These are phyloP conservation scores for Eupithecia tripunctaria DNA, from an alignment of 2,888 invertebrate species.

Conservation along the genomic window DNA sequence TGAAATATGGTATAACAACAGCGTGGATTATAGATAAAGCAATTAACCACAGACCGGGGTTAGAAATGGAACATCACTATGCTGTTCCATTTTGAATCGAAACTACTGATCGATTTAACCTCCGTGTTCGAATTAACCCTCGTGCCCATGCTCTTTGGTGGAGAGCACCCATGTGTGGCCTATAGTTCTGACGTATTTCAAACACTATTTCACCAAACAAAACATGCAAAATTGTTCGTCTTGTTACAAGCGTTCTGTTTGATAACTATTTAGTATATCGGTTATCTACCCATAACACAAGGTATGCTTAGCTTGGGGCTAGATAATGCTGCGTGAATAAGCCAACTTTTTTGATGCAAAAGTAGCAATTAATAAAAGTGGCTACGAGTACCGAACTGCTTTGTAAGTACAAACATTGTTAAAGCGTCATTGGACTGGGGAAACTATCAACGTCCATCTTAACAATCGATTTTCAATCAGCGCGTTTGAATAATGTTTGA, in stretches of 20 bases:
- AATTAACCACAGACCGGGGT: background rate
- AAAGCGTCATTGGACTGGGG: background rate
- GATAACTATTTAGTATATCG: too few relatives aligned
- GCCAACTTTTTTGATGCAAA: too few relatives aligned
- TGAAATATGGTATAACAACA: background rate
- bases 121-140: too few relatives aligned
- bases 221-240: background rate
- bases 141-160: too few relatives aligned
- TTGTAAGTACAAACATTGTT: background rate
- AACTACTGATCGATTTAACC: background rate
- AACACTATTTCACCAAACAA: background rate
- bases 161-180: background rate
- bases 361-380: background rate
- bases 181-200: background rate
- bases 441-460: background rate
- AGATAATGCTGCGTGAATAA: background rate
- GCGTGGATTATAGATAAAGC: background rate
- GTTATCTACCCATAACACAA: too few relatives aligned
- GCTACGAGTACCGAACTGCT: background rate
- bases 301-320: background rate
- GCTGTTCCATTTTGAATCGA: background rate
- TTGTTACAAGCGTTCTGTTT: background rate
- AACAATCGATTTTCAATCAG: background rate
- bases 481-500: background rate
- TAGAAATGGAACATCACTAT: background rate